phyloP scores from a whole-genome alignment of 2,113 vertebrate species.

The Nibea coibor region DNA sequence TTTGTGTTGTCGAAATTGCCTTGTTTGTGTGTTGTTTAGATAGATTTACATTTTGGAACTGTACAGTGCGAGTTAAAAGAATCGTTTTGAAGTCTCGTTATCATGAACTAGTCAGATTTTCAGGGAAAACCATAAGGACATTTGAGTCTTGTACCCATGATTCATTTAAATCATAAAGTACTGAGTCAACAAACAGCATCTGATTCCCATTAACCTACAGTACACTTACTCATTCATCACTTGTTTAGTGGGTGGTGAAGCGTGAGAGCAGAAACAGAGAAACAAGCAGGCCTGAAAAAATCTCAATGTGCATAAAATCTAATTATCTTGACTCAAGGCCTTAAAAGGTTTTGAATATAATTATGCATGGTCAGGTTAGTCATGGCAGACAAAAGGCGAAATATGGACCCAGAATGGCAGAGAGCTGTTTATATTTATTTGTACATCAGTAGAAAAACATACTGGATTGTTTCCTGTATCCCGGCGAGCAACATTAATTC shows the following conservation, averaged over 20 bases:
- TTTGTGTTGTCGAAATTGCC: not conserved
- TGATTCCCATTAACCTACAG: constrained; percentile 7
- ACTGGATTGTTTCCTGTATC: not conserved
- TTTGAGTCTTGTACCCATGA: not conserved
- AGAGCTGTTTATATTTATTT: not conserved
- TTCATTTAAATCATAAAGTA: not conserved
- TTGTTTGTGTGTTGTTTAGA: not conserved
- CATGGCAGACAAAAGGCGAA: not conserved
- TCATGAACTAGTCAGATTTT: not conserved
- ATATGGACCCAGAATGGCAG: not conserved
- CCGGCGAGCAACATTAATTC: not conserved
- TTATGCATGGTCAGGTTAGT: not conserved
- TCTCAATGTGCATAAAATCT: not conserved
- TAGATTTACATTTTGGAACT: not conserved
- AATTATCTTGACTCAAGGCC: not conserved
- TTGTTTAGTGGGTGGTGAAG: not conserved
- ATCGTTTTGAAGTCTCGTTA: not conserved
- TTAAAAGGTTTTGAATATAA: not conserved
- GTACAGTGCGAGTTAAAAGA: not conserved
- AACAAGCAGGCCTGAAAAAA: not conserved
- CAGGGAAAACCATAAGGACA: too few relatives aligned
- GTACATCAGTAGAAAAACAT: not conserved
- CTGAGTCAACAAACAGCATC: not conserved
- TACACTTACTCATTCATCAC: not conserved
- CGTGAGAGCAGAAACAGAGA: not conserved